phyloP scores from a whole-genome alignment of 2,888 invertebrate genomes.

The Neoascia interrupta region DNA sequence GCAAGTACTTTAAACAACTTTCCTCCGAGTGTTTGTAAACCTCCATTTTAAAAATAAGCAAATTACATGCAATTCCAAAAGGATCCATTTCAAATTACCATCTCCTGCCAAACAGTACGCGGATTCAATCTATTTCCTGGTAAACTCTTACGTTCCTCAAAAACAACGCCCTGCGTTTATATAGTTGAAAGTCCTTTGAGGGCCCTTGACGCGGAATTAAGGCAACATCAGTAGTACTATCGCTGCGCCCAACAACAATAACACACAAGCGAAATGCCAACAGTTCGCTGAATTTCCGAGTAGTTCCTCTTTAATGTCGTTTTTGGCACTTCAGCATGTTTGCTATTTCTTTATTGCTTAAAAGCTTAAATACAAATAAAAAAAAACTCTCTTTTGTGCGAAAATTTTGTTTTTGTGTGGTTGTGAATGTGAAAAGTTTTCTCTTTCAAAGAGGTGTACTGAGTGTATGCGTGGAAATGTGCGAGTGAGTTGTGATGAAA shows the following conservation, averaged over 20 bases:
- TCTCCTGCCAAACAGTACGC: too few species aligned
- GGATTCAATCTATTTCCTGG: too few species aligned
- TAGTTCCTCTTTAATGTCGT: neutral
- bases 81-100: too few species aligned
- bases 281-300: neutral
- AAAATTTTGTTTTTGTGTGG: neutral
- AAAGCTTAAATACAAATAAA: constrained; percentile 16
- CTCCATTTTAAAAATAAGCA: too few species aligned
- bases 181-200: too few species aligned
- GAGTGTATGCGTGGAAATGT: constrained; percentile 30
- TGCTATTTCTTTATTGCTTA: neutral
- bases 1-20: too few species aligned
- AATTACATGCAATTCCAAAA: too few species aligned
- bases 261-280: constrained; percentile 26
- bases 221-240: too few species aligned
- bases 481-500: constrained; percentile 28
- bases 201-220: too few species aligned
- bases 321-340: constrained; percentile 7
- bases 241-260: neutral
- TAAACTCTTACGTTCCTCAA: too few species aligned
- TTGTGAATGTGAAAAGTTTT: neutral
- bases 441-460: neutral
- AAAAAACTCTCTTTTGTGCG: neutral
- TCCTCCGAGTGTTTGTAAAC: too few species aligned
- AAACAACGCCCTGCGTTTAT: too few species aligned